Conservation (phyloP, 1,140 invertebrate genomes). For the Druon quercuslanigerum region DNA sequence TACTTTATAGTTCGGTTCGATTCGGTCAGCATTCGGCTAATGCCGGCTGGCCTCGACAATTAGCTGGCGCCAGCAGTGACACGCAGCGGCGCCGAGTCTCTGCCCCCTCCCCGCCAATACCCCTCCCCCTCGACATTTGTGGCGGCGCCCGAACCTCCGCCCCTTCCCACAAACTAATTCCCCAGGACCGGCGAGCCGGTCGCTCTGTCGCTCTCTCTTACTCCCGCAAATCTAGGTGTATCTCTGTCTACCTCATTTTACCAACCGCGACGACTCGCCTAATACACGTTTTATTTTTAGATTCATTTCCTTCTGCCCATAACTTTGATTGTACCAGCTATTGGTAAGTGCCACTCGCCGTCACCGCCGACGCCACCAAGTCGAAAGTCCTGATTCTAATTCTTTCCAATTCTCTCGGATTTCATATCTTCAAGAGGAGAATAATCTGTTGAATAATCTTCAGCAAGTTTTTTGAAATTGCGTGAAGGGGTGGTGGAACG, state of each 20-base stretch:
- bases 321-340: slow-evolving; percentile 56
- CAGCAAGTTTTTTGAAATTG: too few species aligned
- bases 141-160: slow-evolving; percentile 38
- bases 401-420: too few species aligned
- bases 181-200: background rate
- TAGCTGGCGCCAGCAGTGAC: slow-evolving; percentile 72
- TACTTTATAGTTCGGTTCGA: slow-evolving; percentile 45
- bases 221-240: slow-evolving; percentile 29
- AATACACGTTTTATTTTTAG: slow-evolving; percentile 66
- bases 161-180: slow-evolving; percentile 11
- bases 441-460: too few species aligned
- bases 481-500: too few species aligned
- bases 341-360: slow-evolving; percentile 49
- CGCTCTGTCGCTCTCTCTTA: slow-evolving; percentile 27
- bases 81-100: slow-evolving; percentile 65
- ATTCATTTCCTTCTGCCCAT: slow-evolving; percentile 63
- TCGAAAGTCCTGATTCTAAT: too few species aligned
- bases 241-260: slow-evolving; percentile 33
- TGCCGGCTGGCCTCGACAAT: slow-evolving; percentile 71
- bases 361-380: background rate
- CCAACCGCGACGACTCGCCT: slow-evolving; percentile 48
- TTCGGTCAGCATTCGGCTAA: slow-evolving; percentile 66
- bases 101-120: slow-evolving; percentile 39
- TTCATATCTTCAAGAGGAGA: too few species aligned
- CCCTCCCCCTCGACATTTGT: background rate